Conservation (phyloP, 2,888 invertebrate genomes). For the Chrysopilus asiliformis region DNA sequence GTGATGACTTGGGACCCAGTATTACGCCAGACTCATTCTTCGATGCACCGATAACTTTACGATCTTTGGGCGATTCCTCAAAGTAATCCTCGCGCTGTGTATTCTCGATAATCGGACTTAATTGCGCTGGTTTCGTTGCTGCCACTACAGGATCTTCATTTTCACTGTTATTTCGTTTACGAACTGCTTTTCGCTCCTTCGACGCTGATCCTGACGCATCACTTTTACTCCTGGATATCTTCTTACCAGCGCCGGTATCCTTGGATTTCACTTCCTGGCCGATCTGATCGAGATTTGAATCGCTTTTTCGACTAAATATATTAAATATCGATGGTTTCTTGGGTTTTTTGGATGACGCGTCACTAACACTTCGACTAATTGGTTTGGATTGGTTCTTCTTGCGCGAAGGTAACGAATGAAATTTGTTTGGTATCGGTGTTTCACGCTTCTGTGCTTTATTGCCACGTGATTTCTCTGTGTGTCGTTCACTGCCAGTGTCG, state of each 20-base stretch:
- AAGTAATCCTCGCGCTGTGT: constrained; percentile 59
- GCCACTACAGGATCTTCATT: constrained; percentile 42
- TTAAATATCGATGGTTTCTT: constrained; percentile 53
- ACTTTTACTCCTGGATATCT: constrained; percentile 48
- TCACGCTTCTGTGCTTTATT: constrained; percentile 11
- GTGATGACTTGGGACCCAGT: not conserved
- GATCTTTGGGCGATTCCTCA: constrained; percentile 19
- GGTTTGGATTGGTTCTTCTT: constrained; percentile 39
- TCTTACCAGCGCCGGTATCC: constrained; percentile 35
- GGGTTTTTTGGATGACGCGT: constrained; percentile 39
- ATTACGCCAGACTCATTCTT: not conserved
- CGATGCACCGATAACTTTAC: not conserved
- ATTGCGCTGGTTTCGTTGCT: constrained; percentile 48
- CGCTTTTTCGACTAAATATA: constrained; percentile 46
- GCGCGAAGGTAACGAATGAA: constrained; percentile 53
- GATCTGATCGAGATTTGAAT: constrained; percentile 37
- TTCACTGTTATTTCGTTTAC: constrained; percentile 48
- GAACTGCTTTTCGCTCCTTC: constrained; percentile 19
- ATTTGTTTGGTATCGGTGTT: constrained; percentile 36
- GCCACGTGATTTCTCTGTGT: constrained; percentile 10
- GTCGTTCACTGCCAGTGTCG: constrained; percentile 21
- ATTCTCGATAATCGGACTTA: constrained; percentile 69
- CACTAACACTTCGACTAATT: constrained; percentile 44
- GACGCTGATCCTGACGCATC: constrained; percentile 45
- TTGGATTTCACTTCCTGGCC: constrained; percentile 14